Evolutionary conservation across 2,113 vertebrate species (phyloP), one percentile per base, ranked within the genome.

Genomic region (Labrus mixtus): DNA sequence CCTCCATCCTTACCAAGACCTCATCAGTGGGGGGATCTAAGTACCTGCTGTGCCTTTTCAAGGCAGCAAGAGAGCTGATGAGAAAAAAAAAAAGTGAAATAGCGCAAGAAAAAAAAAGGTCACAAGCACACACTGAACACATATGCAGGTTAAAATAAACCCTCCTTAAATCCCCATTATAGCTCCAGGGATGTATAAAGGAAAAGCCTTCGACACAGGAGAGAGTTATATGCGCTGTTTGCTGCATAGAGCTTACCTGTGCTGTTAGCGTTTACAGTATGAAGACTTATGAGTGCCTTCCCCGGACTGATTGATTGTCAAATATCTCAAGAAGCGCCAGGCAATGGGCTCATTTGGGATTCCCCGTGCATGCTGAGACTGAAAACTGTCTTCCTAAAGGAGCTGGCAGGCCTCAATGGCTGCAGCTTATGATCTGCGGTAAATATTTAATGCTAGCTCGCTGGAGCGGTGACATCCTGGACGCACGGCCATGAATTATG

Each of bases 361-460:
- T 91, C 88, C 56, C 41, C 3, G 29, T 12, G 70, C 78, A 78
- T 71, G 72, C 74, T 4, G 83, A 48, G 78, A 71, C 67, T 73
- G 73, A 85, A 87, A 85, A 86, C 85, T 77, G 76, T 81, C 75
- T 63, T 78, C 76, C 84, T 78, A 79, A 90, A 89, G 80, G 70
- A 73, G 39, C 69, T 72, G 68, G 82, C 84, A 62, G 85, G 86
- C 74, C 79, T 87, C 78, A 68, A 70, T 69, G 73, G 81, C 79
- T 78, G 56, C 81, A 45, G 86, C 88, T 92, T 89, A 93, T 93
- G 93, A 92, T 94, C 90, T 73, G 80, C 8, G 72, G 84, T 94
- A 91, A 94, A 94, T 94, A 94, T 94, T 94, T 94, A 90, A 94
- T 92, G 84, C 68, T 62, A 75, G 81, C 85, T 85, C 41, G 61